phyloP scores from a whole-genome alignment of 2,888 invertebrate species.

The Athrips mouffetella region DNA sequence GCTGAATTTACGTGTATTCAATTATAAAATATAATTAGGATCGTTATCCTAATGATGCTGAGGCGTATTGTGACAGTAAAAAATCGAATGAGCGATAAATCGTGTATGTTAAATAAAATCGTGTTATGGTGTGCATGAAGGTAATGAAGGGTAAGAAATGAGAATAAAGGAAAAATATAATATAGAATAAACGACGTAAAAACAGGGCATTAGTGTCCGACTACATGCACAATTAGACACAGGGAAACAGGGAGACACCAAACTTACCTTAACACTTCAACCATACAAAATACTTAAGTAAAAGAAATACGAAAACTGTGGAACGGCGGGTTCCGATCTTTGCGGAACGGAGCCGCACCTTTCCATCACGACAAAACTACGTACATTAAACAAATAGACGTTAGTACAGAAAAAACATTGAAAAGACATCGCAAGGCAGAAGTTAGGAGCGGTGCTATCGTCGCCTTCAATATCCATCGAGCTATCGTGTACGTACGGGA shows the following conservation, averaged over 20 bases:
- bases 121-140: constrained; percentile 67
- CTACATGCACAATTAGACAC: constrained; percentile 60
- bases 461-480: constrained; percentile 68
- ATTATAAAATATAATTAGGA: constrained; percentile 34
- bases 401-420: constrained; percentile 56
- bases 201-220: constrained; percentile 44
- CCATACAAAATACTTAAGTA: constrained; percentile 41
- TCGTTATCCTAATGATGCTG: constrained; percentile 53
- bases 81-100: constrained; percentile 51
- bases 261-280: constrained; percentile 61
- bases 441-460: constrained; percentile 69
- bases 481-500: constrained; percentile 48
- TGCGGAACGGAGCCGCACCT: constrained; percentile 49
- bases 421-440: constrained; percentile 72
- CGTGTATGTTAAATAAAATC: constrained; percentile 42
- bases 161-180: constrained; percentile 52
- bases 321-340: constrained; percentile 56
- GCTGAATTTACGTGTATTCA: constrained; percentile 32
- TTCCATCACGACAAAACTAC: constrained; percentile 69
- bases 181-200: constrained; percentile 44
- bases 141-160: constrained; percentile 63
- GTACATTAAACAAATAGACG: constrained; percentile 52
- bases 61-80: constrained; percentile 38
- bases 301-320: constrained; percentile 53
- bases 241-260: constrained; percentile 64